Conservation (phyloP, 2,888 invertebrate species). For the Gastrophysa polygoni region DNA sequence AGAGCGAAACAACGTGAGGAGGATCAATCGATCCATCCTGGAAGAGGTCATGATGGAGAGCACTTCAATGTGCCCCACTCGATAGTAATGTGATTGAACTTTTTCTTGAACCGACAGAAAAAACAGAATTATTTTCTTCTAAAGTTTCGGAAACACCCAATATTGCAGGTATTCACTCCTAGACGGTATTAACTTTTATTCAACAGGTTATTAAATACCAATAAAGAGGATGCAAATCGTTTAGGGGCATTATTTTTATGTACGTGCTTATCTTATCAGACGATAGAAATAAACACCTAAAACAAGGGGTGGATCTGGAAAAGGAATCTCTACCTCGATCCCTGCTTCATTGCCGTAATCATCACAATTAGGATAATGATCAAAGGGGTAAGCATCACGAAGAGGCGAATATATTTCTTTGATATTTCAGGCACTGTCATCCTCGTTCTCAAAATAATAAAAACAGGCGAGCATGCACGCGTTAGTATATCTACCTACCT, state of each 20-base stretch:
- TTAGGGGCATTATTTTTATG: neutral
- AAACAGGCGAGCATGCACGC: constrained; percentile 11
- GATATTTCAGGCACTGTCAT: neutral
- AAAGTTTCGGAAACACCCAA: too few species aligned
- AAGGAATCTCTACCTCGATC: neutral
- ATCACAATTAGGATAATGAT: neutral
- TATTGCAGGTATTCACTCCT: too few species aligned
- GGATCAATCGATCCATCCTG: too few species aligned
- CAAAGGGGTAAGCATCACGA: neutral
- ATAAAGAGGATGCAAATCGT: neutral
- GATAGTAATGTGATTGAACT: too few species aligned
- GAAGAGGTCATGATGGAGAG: too few species aligned
- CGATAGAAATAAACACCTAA: too few species aligned
- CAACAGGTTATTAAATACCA: too few species aligned
- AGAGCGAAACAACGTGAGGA: too few species aligned
- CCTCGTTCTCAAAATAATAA: constrained; percentile 15
- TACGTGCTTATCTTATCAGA: neutral
- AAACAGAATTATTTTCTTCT: too few species aligned
- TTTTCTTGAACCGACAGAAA: too few species aligned
- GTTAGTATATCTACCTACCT: constrained; percentile 17
- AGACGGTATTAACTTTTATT: too few species aligned
- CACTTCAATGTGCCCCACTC: too few species aligned
- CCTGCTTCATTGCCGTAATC: constrained; percentile 2
- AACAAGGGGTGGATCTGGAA: neutral
- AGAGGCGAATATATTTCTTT: constrained; percentile 13